These are phyloP conservation scores for Phalacrocorax brasilianus DNA, from an alignment of 2,113 vertebrate genomes.

Conservation along the genomic window DNA sequence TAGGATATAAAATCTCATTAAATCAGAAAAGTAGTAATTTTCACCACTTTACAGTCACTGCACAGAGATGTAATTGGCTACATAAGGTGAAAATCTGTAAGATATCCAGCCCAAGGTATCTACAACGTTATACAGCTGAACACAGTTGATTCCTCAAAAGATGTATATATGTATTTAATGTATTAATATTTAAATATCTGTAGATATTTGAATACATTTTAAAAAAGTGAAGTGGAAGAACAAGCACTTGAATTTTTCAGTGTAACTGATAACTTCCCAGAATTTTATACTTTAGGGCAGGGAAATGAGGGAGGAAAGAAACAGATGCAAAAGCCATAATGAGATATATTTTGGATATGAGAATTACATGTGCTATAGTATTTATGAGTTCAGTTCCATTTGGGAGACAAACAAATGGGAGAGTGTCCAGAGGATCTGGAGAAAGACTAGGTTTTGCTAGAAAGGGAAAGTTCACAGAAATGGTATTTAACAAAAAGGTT, in stretches of 20 bases:
- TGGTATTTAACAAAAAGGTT: conserved; percentile 9
- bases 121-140: not conserved
- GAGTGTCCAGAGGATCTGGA: not conserved
- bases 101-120: not conserved
- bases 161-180: not conserved
- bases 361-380: not conserved
- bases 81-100: not conserved
- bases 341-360: not conserved
- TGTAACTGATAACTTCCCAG: not conserved
- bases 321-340: not conserved
- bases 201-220: not conserved
- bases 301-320: not conserved
- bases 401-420: not conserved
- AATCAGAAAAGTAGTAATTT: not conserved
- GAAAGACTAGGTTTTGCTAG: not conserved
- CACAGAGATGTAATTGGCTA: not conserved
- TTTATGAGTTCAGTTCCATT: not conserved
- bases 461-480: not conserved
- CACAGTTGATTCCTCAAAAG: not conserved
- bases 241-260: not conserved
- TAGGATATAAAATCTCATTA: not conserved
- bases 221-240: not conserved
- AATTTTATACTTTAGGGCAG: not conserved
- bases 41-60: not conserved
- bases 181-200: not conserved